A percentile compares a stretch with the other conserved stretches of the same genome.
phyloP scores from a whole-genome alignment of 2,888 invertebrate genomes.

The Hydroisotoma schaefferi region DNA sequence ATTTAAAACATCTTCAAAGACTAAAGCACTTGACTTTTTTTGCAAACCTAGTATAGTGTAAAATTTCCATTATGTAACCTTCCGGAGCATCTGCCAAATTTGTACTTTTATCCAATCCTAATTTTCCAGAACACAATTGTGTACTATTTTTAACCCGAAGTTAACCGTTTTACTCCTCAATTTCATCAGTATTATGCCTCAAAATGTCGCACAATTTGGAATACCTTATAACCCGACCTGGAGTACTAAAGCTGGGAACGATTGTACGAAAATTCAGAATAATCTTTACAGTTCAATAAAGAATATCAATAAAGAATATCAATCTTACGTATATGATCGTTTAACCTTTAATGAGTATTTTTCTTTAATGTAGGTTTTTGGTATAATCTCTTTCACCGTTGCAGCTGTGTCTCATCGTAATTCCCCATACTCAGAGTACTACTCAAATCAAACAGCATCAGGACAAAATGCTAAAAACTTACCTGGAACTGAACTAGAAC shows the following conservation, averaged over 20 bases:
- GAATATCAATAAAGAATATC: background rate
- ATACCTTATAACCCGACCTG: slow-evolving; percentile 33
- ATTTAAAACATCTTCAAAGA: no score
- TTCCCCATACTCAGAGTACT: slow-evolving; percentile 20
- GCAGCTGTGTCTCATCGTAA: slow-evolving; percentile 19
- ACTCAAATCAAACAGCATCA: background rate
- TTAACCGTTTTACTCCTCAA: no score
- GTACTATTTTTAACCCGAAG: no score
- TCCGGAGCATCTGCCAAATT: no score
- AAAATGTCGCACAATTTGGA: slow-evolving; percentile 24
- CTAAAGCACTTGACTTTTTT: no score
- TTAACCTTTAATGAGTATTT: background rate
- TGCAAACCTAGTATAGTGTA: no score
- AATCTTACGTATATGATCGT: background rate
- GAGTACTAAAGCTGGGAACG: slow-evolving; percentile 29
- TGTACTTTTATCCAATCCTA: no score
- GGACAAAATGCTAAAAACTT: background rate
- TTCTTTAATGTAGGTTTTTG: slow-evolving; percentile 21
- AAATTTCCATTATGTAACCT: no score
- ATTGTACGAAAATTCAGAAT: slow-evolving; percentile 18
- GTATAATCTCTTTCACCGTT: slow-evolving; percentile 21
- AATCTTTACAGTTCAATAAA: background rate
- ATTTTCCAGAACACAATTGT: no score
- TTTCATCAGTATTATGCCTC: no score
- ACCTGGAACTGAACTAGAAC: slow-evolving; percentile 5